Percentiles rank a stretch among this genome's conserved stretches.
phyloP scores from a whole-genome alignment of 1,140 invertebrate species.

The Scaptomyza pallida region DNA sequence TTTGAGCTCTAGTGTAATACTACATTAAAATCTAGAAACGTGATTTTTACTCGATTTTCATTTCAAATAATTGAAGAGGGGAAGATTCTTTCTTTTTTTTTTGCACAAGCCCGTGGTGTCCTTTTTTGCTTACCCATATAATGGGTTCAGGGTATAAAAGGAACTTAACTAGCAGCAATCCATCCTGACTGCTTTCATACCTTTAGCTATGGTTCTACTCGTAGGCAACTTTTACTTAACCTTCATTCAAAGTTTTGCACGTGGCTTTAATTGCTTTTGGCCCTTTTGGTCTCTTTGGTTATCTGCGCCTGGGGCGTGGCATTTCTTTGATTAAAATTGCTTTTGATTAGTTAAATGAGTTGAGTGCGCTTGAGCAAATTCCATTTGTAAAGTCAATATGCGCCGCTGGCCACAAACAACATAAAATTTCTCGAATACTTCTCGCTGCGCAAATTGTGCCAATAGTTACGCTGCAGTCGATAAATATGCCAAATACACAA shows the following conservation, averaged over 20 bases:
- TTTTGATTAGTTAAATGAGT: constrained; percentile 79
- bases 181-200: constrained; percentile 50
- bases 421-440: constrained; percentile 10
- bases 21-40: no score
- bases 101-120: no score
- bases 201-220: constrained; percentile 25
- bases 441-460: constrained; percentile 40
- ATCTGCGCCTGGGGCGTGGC: constrained; percentile 46
- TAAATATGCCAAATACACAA: constrained; percentile 67
- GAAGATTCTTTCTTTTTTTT: no score
- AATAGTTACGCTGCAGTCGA: constrained; percentile 56
- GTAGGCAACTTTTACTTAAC: constrained; percentile 61
- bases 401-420: constrained; percentile 1
- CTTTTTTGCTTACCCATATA: no score
- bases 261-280: constrained; percentile 74
- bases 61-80: no score
- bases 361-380: constrained; percentile 43
- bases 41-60: no score
- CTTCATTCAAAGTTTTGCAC: constrained; percentile 68
- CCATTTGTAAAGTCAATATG: constrained; percentile 63
- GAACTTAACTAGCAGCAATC: constrained; percentile 18
- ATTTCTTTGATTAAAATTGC: constrained; percentile 77
- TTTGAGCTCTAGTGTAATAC: no score
- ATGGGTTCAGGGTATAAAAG: no score
- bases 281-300: constrained; percentile 22